Conservation (phyloP, 2,888 invertebrate species). For the Idaea straminata region DNA sequence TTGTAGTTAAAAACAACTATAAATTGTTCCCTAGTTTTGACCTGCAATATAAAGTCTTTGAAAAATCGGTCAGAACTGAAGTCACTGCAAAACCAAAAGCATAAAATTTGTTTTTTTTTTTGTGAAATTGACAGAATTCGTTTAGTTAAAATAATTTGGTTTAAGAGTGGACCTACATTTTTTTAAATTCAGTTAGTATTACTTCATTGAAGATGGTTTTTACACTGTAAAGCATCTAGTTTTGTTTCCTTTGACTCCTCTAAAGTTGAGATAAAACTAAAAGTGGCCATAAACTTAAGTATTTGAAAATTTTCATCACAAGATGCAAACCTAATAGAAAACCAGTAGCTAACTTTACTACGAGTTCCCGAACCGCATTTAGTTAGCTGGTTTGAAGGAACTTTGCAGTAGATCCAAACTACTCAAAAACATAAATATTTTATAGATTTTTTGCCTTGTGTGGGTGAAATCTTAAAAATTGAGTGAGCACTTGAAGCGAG, state of each 20-base stretch:
- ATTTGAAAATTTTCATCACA: not conserved
- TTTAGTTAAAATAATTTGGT: no score
- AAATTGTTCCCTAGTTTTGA: no score
- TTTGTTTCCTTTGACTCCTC: not conserved
- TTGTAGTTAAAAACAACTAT: no score
- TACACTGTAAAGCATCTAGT: no score
- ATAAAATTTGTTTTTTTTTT: no score
- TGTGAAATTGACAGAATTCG: no score
- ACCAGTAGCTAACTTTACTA: not conserved
- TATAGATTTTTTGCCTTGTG: not conserved
- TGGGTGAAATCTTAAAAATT: not conserved
- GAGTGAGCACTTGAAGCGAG: not conserved
- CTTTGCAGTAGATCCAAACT: not conserved
- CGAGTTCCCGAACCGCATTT: not conserved
- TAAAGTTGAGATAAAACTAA: not conserved
- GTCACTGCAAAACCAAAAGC: no score
- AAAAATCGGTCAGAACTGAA: no score
- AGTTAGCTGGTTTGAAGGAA: not conserved
- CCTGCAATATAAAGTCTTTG: no score
- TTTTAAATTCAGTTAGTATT: no score
- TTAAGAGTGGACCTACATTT: no score
- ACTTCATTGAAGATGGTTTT: no score
- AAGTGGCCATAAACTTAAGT: not conserved
- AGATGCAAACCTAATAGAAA: not conserved
- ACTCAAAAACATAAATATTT: not conserved